phyloP scores from a whole-genome alignment of 2,888 invertebrate genomes.

The Drosophila yooni region DNA sequence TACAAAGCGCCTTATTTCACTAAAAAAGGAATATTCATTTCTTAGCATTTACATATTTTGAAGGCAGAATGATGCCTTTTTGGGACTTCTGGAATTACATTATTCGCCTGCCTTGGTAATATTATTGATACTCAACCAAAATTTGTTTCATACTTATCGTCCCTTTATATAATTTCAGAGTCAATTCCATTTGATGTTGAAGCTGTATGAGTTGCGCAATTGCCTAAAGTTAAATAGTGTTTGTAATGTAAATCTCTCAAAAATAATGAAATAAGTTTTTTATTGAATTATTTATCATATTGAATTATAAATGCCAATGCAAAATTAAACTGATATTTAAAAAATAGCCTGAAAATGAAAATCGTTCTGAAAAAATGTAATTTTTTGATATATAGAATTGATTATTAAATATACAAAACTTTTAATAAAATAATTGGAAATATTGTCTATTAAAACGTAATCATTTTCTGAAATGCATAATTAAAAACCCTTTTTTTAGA shows the following conservation, averaged over 20 bases:
- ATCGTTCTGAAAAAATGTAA: no score
- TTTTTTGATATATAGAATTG: no score
- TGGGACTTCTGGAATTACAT: background rate
- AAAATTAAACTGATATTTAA: background rate
- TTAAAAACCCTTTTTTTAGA: no score
- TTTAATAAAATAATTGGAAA: rapidly evolving
- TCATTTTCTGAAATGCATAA: no score
- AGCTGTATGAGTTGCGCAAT: rapidly evolving
- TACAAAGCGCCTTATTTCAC: background rate
- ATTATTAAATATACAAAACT: no score
- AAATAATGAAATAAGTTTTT: background rate
- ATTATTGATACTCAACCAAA: background rate
- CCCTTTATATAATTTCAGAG: background rate
- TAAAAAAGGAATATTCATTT: background rate
- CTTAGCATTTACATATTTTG: background rate
- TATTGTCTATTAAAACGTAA: no score
- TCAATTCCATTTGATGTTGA: background rate
- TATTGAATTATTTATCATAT: background rate
- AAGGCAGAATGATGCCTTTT: background rate
- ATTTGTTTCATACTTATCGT: background rate
- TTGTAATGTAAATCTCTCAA: background rate
- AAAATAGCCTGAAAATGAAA: no score
- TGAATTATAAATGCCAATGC: no score
- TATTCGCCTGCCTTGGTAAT: background rate
- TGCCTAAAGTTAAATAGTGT: background rate